Evolutionary conservation across 2,888 invertebrate species (phyloP).

Genomic region (Stratiomys singularior): DNA sequence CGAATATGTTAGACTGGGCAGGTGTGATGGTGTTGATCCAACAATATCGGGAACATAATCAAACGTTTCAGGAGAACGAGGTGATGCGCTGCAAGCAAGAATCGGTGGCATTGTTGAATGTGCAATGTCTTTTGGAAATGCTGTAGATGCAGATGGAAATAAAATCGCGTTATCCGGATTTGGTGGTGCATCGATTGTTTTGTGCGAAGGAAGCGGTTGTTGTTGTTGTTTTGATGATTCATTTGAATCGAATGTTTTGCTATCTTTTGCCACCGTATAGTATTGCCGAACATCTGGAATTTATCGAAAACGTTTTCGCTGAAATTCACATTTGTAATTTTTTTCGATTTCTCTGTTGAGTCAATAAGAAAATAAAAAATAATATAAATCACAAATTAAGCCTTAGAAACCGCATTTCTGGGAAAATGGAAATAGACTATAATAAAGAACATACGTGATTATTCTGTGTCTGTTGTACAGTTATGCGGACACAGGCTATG

Average conservation of each 20-base stretch:
- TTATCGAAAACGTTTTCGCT: too few species aligned
- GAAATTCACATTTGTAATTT: too few species aligned
- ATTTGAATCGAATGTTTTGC: constrained; percentile 38
- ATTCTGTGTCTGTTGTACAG: too few species aligned
- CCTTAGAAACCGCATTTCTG: too few species aligned
- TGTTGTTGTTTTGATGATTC: background rate
- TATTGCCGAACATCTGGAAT: constrained; percentile 56
- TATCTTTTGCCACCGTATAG: constrained; percentile 56
- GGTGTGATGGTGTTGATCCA: constrained; percentile 57
- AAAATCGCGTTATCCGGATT: constrained; percentile 34
- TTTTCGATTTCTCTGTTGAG: too few species aligned
- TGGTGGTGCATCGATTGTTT: constrained; percentile 16
- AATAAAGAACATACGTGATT: too few species aligned
- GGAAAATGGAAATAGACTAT: too few species aligned
- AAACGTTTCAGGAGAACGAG: constrained; percentile 18
- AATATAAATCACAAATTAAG: too few species aligned
- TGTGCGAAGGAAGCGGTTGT: constrained; percentile 5
- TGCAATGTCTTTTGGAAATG: constrained; percentile 26
- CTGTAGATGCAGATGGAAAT: constrained; percentile 24
- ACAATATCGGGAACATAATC: constrained; percentile 48
- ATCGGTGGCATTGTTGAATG: constrained; percentile 32
- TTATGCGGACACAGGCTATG: too few species aligned
- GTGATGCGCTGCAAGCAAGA: constrained; percentile 42
- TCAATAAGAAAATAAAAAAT: too few species aligned
- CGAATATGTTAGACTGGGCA: constrained; percentile 61